Evolutionary conservation across 2,888 invertebrate species (phyloP).

Genomic region (Steinernema carpocapsae): DNA sequence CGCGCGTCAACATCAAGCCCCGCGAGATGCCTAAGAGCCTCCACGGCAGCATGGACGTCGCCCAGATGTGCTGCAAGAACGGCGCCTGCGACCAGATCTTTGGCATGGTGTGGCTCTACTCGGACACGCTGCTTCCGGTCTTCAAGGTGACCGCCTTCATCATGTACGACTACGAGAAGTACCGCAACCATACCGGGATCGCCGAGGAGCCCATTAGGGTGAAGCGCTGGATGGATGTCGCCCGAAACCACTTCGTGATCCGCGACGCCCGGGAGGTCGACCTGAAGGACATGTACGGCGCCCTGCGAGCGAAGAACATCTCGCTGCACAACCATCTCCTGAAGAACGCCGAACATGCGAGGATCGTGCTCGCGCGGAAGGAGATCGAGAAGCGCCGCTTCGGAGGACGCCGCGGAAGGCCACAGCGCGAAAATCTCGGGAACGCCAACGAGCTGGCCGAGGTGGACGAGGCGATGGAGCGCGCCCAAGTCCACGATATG

Average conservation of each 20-base stretch:
- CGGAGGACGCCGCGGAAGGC: neutral
- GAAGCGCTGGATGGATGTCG: constrained; percentile 27
- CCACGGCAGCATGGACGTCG: constrained; percentile 20
- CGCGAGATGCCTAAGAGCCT: neutral
- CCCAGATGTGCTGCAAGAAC: neutral
- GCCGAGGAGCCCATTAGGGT: neutral
- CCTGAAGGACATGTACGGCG: constrained; percentile 23
- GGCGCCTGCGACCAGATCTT: neutral
- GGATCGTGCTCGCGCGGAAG: neutral
- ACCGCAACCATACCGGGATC: too few species aligned
- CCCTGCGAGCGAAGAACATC: neutral
- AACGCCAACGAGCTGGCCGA: too few species aligned
- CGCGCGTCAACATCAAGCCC: neutral
- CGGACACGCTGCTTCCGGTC: neutral
- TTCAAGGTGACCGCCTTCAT: constrained; percentile 2
- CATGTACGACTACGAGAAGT: neutral
- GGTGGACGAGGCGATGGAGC: too few species aligned
- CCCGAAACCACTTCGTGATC: neutral
- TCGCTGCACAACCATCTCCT: neutral
- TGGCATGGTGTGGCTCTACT: neutral
- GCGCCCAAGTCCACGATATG: too few species aligned
- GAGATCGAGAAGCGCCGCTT: constrained; percentile 4
- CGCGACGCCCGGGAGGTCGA: neutral
- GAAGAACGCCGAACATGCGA: neutral
- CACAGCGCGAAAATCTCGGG: too few species aligned